These are phyloP conservation scores for Polypedilum vanderplanki DNA, from an alignment of 1,140 invertebrate genomes.

Conservation along the genomic window DNA sequence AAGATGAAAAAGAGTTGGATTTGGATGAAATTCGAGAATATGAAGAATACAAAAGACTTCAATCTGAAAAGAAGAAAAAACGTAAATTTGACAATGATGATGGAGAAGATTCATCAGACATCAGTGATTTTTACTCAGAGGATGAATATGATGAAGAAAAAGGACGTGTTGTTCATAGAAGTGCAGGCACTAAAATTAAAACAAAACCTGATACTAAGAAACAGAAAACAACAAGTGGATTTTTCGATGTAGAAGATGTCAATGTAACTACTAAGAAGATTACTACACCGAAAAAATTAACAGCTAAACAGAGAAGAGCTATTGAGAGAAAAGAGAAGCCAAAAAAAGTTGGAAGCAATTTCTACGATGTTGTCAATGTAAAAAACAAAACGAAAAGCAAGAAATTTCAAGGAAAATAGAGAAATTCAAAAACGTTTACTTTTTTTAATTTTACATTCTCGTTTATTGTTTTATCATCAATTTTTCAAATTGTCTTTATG, in stretches of 20 bases:
- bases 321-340: slow-evolving; percentile 64
- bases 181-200: slow-evolving; percentile 42
- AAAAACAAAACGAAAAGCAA: slow-evolving; percentile 63
- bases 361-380: slow-evolving; percentile 88
- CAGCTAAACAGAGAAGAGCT: slow-evolving; percentile 69
- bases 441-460: neutral
- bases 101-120: slow-evolving; percentile 45
- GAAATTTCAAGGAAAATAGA: neutral
- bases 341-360: slow-evolving; percentile 87
- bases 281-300: slow-evolving; percentile 49
- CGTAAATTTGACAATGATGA: slow-evolving; percentile 38
- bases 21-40: slow-evolving; percentile 49
- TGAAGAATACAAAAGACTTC: slow-evolving; percentile 47
- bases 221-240: slow-evolving; percentile 50
- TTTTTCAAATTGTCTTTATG: neutral
- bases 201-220: slow-evolving; percentile 40
- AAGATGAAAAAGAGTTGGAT: slow-evolving; percentile 56
- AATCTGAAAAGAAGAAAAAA: slow-evolving; percentile 40
- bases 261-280: slow-evolving; percentile 35
- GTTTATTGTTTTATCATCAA: neutral
- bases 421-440: neutral
- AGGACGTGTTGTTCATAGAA: slow-evolving; percentile 43
- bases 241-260: slow-evolving; percentile 51
- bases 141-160: slow-evolving; percentile 48
- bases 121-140: slow-evolving; percentile 56